These are phyloP conservation scores for Hylyphantes graminicola DNA, from an alignment of 1,140 invertebrate genomes.

Conservation along the genomic window DNA sequence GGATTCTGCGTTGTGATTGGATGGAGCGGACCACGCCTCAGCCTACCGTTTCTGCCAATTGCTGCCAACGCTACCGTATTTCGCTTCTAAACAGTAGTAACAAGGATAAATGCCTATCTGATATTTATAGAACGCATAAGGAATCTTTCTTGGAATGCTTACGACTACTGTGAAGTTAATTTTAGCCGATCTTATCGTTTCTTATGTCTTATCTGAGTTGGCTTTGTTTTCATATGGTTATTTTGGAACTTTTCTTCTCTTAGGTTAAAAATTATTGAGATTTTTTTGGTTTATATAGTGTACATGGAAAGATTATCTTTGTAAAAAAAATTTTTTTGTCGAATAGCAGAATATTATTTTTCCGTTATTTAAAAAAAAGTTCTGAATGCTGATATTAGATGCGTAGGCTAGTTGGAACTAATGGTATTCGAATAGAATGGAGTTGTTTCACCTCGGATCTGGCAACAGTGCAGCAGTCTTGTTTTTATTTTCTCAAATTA, in stretches of 20 bases:
- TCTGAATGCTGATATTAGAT: too few relatives aligned
- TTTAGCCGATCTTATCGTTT: constrained; percentile 12
- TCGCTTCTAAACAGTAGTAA: constrained; percentile 54
- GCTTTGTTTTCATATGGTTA: constrained; percentile 33
- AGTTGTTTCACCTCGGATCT: too few relatives aligned
- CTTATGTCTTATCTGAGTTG: not conserved
- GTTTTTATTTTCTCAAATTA: too few relatives aligned
- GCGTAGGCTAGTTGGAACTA: too few relatives aligned
- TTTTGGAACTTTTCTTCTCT: constrained; percentile 24
- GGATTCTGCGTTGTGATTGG: constrained; percentile 12
- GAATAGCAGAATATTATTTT: too few relatives aligned
- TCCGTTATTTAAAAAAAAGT: too few relatives aligned
- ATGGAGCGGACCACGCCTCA: constrained; percentile 20
- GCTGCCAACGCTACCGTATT: constrained; percentile 56
- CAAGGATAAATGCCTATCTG: constrained; percentile 53
- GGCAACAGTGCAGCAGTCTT: too few relatives aligned
- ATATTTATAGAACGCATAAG: constrained; percentile 41
- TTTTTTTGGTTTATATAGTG: too few relatives aligned
- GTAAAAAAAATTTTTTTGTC: too few relatives aligned
- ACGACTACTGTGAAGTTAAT: not conserved
- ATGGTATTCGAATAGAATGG: too few relatives aligned
- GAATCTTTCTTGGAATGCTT: not conserved
- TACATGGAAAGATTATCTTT: too few relatives aligned
- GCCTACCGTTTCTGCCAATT: constrained; percentile 43
- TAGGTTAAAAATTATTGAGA: not conserved